Conservation (phyloP, 1,140 invertebrate species). For the Sinonovacula constricta region DNA sequence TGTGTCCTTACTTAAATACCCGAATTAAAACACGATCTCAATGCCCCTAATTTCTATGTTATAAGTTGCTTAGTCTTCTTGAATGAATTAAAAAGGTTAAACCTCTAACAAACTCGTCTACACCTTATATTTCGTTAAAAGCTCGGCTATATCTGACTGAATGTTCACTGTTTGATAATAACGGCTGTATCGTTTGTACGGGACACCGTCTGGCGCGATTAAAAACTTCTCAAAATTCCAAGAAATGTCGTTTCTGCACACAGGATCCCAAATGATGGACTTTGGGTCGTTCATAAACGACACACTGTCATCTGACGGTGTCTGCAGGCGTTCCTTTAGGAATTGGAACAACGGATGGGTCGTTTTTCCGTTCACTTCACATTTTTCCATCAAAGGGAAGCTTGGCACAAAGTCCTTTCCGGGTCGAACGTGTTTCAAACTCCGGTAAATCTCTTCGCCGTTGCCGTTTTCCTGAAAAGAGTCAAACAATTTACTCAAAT, state of each 20-base stretch:
- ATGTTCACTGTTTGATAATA: constrained; percentile 69
- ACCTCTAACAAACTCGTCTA: too few relatives aligned
- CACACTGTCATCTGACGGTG: constrained; percentile 63
- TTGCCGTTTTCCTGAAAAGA: constrained; percentile 79
- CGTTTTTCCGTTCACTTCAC: constrained; percentile 82
- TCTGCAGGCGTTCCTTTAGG: constrained; percentile 79
- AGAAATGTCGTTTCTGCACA: constrained; percentile 64
- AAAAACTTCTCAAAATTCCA: constrained; percentile 74
- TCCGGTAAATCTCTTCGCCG: constrained; percentile 80
- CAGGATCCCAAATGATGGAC: constrained; percentile 67
- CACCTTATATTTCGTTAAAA: constrained; percentile 57
- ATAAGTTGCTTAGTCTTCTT: too few relatives aligned
- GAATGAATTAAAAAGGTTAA: too few relatives aligned
- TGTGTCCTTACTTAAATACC: too few relatives aligned
- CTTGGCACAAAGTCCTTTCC: constrained; percentile 81
- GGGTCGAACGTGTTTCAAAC: constrained; percentile 81
- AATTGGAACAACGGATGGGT: constrained; percentile 82
- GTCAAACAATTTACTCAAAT: constrained; percentile 19
- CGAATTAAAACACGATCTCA: too few relatives aligned
- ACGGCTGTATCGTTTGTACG: constrained; percentile 79
- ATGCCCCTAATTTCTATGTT: too few relatives aligned
- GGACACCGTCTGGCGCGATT: constrained; percentile 71
- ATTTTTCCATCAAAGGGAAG: constrained; percentile 80
- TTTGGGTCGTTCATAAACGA: constrained; percentile 58
- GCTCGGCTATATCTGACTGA: constrained; percentile 67